Base-by-base conservation (phyloP, 2,797 vertebrate species). In the Cossypha niveicapilla region DNA sequence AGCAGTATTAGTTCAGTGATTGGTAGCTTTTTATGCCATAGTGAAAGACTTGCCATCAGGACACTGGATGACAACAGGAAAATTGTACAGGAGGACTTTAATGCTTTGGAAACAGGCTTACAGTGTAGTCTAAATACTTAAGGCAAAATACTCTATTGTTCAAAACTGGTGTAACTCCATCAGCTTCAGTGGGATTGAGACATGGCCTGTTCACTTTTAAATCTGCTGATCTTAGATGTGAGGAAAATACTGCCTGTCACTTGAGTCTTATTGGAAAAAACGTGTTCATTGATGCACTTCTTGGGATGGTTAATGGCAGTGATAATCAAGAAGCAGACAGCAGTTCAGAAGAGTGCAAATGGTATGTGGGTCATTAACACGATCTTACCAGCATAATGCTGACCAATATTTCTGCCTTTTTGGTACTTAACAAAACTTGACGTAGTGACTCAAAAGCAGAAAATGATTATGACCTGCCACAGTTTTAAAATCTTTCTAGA, bases 331-430 rank as follows among this genome's bases (percentile, higher is more conserved):
- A 95, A 92, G 79, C 88, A 97, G 88, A 86, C 75, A 71, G 92
- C 87, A 93, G 83, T 61, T 96, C 92, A 96, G 96, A 97, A 88
- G 85, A 92, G 81, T 91, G 86, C 91, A 70, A 74, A 54, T 81
- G 84, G 77, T 93, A 93, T 84, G 80, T 85, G 93, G 48, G 82
- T 96, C 89, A 91, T 96, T 94, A 97, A 95, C 65, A 42, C 54
- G 45, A 82, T 94, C 85, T 92, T 85, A 71, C 53, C 75, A 94
- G 78, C 53, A 37, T 91, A 86, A 81, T 77, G 61, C 86, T 96
- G 96, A 94, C 90, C 86, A 91, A 24, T 92, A 92, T 94, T 95
- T 97, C 93, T 96, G 91, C 87, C 94, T 95, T 96, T 90, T 92
- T 85, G 81, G 48, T 94, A 83, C 91, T 75, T 82, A 70, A 85